Conservation (phyloP, 2,797 vertebrate genomes). For the Aselliscus stoliczkanus region DNA sequence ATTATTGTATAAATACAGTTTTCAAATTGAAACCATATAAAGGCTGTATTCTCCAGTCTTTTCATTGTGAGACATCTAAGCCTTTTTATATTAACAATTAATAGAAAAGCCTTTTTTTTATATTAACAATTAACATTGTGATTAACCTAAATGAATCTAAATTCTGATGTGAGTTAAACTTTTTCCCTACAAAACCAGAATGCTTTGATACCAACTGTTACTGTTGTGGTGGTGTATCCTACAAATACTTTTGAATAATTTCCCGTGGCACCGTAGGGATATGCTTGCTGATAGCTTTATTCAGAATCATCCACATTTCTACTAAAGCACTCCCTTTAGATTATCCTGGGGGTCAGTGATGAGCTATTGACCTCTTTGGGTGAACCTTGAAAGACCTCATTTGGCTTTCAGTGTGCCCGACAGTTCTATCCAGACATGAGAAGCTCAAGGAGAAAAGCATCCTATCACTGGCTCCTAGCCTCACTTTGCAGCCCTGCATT, state of each 20-base stretch:
- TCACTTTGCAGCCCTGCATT: background rate
- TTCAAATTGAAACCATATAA: background rate
- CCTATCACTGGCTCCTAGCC: background rate
- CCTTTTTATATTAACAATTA: conserved; percentile 3
- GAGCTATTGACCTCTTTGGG: conserved; percentile 37
- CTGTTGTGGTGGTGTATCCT: conserved; percentile 32
- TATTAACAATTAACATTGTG: background rate
- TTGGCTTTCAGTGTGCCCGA: background rate
- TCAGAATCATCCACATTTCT: conserved; percentile 43
- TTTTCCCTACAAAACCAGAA: background rate
- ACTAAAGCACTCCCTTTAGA: background rate
- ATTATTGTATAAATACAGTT: conserved; percentile 8
- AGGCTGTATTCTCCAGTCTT: background rate
- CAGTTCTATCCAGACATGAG: background rate
- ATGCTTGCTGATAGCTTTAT: background rate
- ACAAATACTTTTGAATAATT: conserved; percentile 38
- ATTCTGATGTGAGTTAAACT: background rate
- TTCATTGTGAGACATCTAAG: background rate
- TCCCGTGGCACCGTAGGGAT: background rate
- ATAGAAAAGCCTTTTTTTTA: conserved; percentile 10
- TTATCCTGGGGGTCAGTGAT: background rate
- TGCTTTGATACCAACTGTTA: background rate
- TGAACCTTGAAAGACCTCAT: background rate
- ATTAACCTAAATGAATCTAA: conserved; percentile 25
- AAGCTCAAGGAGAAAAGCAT: background rate